Percentiles rank a stretch among this genome's conserved stretches.
These are phyloP conservation scores for Smithornis capensis DNA, from an alignment of 2,113 vertebrate species.

Conservation along the genomic window DNA sequence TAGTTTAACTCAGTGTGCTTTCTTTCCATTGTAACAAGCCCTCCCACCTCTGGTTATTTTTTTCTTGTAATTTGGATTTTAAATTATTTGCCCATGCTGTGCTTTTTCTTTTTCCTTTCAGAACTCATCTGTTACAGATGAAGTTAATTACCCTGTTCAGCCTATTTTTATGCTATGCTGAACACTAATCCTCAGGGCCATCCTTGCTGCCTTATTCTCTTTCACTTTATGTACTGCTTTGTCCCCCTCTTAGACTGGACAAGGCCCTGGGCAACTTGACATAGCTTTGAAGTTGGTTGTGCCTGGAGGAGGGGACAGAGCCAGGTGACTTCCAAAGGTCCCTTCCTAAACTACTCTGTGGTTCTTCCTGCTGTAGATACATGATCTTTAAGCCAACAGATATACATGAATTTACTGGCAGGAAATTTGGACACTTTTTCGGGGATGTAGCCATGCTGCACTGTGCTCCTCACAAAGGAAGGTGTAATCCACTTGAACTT, in stretches of 20 bases:
- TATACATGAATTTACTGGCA: background rate
- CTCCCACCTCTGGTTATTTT: background rate
- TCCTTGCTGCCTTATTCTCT: background rate
- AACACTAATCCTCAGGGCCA: background rate
- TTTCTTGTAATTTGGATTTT: background rate
- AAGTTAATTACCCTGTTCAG: background rate
- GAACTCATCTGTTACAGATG: background rate
- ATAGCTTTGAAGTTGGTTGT: background rate
- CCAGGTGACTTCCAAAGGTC: background rate
- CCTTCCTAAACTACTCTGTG: background rate
- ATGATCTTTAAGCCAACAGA: background rate
- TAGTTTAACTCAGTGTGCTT: background rate
- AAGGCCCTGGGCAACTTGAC: background rate
- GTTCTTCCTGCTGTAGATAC: background rate
- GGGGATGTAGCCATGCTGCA: background rate
- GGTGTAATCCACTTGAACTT: background rate
- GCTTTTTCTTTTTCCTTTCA: background rate
- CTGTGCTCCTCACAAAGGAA: accelerated
- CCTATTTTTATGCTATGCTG: background rate
- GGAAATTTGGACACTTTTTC: background rate
- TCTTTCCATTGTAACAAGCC: background rate
- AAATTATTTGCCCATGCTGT: background rate
- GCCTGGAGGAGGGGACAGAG: no score
- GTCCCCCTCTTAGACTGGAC: background rate
- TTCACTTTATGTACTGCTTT: background rate